Percentiles rank a stretch among this genome's conserved stretches.
These are phyloP conservation scores for Ramazzottius varieornatus DNA, from an alignment of 2,888 invertebrate species.

Conservation along the genomic window DNA sequence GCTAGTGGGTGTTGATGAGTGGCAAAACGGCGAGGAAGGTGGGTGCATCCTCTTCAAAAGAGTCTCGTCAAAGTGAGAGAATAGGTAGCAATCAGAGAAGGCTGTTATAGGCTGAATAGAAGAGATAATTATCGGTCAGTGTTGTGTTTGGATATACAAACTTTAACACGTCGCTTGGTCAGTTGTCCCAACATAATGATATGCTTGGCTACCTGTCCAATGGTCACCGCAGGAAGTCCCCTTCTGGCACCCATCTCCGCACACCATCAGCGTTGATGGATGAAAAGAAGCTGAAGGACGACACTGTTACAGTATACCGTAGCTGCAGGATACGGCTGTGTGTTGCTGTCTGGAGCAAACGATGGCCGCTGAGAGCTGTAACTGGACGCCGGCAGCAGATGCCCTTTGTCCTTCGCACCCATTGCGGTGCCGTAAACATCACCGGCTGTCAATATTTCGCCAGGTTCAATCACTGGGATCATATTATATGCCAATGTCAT, in stretches of 20 bases:
- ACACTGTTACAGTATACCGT: too few relatives aligned
- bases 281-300: too few relatives aligned
- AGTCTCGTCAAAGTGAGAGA: background rate
- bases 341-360: background rate
- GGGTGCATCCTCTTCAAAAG: too few relatives aligned
- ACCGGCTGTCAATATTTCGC: too few relatives aligned
- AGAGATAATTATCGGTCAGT: background rate
- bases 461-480: too few relatives aligned
- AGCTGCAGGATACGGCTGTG: background rate
- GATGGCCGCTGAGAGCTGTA: background rate
- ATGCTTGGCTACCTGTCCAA: background rate
- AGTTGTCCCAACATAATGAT: conserved; percentile 1
- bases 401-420: too few relatives aligned
- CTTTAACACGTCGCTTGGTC: background rate
- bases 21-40: too few relatives aligned
- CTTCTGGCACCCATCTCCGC: background rate
- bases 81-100: background rate
- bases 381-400: background rate
- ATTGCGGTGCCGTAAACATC: too few relatives aligned
- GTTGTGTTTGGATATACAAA: too few relatives aligned
- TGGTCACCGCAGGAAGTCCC: background rate
- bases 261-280: too few relatives aligned
- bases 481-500: too few relatives aligned
- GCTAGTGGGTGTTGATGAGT: too few relatives aligned
- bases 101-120: background rate